Base-by-base conservation (phyloP, 2,797 vertebrate species). In the Martes flavigula region DNA sequence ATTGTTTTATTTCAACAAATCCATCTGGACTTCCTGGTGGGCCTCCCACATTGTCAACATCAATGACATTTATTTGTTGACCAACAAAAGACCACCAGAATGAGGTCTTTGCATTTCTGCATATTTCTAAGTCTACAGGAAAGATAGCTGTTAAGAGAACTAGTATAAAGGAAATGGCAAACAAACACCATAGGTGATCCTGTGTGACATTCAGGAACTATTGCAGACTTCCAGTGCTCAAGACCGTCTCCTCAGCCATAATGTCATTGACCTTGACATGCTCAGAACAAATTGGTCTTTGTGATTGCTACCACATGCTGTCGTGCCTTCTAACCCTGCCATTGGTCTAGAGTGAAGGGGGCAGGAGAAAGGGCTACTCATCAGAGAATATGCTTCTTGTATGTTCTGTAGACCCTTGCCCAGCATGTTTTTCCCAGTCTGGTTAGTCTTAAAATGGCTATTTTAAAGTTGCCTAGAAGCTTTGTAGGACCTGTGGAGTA, bases 211-310 rank as follows among this genome's bases (percentile, higher is more conserved):
- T 85, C 68, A 70, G 97, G 94, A 97, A 27, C 96, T 91, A 46
- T 7, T 3, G 14, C 97, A 96, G 68, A 79, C 89, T 90, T 64
- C 56, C 6, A 2, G 0, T 1, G 82, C 93, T 64, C 38, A 38
- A 64, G 68, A 92, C 17, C n/a, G 54, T 60, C 90, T 96, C 87
- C 91, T 90, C 64, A 3, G 87, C 93, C 83, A 11, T 92, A 94
- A 96, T 98, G 97, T 97, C 96, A 94, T 97, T 98, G 97, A 97
- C 97, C 97, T 98, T 98, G 97, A 98, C 97, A 93, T 96, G 91
- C 94, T 96, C 94, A 84, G 94, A 97, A 97, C 98, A 98, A 98
- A 98, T 96, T 98, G 95, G 94, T 87, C 92, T 94, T 96, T 97
- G 96, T 98, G 98, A 97, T 97, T 97, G 85, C 92, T 98, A 94